Percentiles rank a stretch among this genome's conserved stretches.
phyloP scores from a whole-genome alignment of 2,797 vertebrate species.

The Lacerta agilis region DNA sequence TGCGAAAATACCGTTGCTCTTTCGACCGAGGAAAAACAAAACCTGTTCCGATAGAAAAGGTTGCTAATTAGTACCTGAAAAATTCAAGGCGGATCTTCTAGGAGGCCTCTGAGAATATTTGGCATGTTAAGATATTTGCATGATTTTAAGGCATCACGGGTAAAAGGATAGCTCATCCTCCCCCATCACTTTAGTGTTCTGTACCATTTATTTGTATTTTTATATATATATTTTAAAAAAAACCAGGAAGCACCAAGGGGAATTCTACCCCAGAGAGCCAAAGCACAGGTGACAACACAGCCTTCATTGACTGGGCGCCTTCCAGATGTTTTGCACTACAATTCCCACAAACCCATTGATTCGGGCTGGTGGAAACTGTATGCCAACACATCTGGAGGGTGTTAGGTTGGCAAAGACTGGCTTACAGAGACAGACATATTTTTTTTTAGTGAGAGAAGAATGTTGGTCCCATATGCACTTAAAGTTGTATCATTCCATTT shows the following conservation, averaged over 20 bases:
- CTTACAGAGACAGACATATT: background rate
- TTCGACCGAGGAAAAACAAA: slow-evolving; percentile 43
- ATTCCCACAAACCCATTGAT: no score
- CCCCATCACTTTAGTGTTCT: background rate
- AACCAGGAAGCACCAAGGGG: slow-evolving; percentile 47
- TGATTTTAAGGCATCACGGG: slow-evolving; percentile 61
- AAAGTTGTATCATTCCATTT: no score
- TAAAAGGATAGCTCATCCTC: slow-evolving; percentile 46
- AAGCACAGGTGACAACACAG: slow-evolving; percentile 21
- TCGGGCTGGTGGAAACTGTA: no score
- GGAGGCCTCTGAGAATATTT: slow-evolving; percentile 45
- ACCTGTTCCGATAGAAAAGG: slow-evolving; percentile 31
- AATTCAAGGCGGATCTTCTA: slow-evolving; percentile 13
- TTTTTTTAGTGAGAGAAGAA: background rate
- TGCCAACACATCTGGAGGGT: no score
- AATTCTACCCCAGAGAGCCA: slow-evolving; percentile 42
- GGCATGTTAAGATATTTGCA: slow-evolving; percentile 21
- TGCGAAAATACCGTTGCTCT: slow-evolving; percentile 28
- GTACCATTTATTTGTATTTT: slow-evolving; percentile 3
- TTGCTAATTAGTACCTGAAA: slow-evolving; percentile 5
- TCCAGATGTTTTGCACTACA: background rate
- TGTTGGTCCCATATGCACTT: no score
- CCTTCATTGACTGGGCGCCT: background rate
- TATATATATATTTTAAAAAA: background rate
- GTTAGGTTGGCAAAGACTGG: background rate